phyloP scores from a whole-genome alignment of 2,888 invertebrate species.

The Chloroclysta siterata region DNA sequence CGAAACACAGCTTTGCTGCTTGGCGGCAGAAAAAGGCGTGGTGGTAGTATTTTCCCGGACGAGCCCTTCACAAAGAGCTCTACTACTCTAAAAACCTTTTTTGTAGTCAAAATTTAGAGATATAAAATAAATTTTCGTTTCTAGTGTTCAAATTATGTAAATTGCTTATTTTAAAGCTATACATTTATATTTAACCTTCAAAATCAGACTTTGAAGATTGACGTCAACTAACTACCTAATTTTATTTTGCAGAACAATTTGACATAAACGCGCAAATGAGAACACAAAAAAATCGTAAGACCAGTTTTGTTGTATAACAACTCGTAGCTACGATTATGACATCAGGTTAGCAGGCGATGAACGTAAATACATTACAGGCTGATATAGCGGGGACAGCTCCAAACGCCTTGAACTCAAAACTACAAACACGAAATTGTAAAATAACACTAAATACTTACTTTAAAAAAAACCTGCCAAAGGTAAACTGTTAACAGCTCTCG shows the following conservation, averaged over 20 bases:
- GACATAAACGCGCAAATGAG: constrained; percentile 57
- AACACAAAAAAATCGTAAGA: constrained; percentile 60
- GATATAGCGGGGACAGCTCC: background rate
- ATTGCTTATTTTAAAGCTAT: too few species aligned
- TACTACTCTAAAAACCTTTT: too few species aligned
- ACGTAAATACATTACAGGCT: constrained; percentile 26
- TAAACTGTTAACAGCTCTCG: background rate
- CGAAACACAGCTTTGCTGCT: too few species aligned
- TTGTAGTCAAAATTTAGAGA: too few species aligned
- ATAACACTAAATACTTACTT: too few species aligned
- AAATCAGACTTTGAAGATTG: constrained; percentile 31
- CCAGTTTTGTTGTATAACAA: constrained; percentile 59
- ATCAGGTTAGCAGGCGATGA: constrained; percentile 48
- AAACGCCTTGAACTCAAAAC: constrained; percentile 3
- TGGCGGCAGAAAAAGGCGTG: too few species aligned
- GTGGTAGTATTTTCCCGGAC: too few species aligned
- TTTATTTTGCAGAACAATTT: constrained; percentile 50
- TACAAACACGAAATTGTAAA: background rate
- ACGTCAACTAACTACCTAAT: constrained; percentile 28
- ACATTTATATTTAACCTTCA: constrained; percentile 27
- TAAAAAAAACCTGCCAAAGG: background rate
- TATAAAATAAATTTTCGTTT: too few species aligned
- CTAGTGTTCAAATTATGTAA: too few species aligned
- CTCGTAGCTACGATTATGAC: constrained; percentile 57
- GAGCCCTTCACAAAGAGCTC: too few species aligned